These are phyloP conservation scores for Sarcophaga caerulescens DNA, from an alignment of 2,888 invertebrate species.

Conservation along the genomic window DNA sequence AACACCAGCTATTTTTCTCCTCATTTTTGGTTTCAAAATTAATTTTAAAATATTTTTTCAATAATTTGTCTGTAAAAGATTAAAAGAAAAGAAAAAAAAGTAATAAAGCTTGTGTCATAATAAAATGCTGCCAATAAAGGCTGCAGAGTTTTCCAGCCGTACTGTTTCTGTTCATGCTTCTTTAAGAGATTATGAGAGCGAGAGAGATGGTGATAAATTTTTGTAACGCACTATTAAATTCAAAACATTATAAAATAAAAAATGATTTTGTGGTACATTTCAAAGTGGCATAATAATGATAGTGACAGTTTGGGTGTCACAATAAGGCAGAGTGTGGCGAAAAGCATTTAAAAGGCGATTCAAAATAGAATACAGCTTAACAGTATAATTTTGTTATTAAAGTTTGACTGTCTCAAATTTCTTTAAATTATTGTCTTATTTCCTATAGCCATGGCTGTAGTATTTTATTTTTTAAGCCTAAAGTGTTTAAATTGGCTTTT, in stretches of 20 bases:
- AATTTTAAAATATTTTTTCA: conserved; percentile 70
- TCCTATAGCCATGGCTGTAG: no score
- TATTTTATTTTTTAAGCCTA: conserved; percentile 33
- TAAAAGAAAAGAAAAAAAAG: background rate
- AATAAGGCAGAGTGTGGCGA: background rate
- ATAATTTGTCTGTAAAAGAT: conserved; percentile 72
- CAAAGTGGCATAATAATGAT: background rate
- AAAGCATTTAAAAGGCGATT: background rate
- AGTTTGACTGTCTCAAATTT: no score
- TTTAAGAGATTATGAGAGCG: no score
- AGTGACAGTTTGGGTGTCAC: background rate
- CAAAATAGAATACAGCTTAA: background rate
- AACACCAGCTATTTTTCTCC: conserved; percentile 13
- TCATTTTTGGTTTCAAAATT: conserved; percentile 34
- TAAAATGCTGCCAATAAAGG: background rate
- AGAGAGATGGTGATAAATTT: background rate
- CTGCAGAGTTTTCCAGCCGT: background rate
- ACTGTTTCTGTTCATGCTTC: conserved; percentile 10
- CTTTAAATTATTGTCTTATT: no score
- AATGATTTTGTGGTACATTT: conserved; percentile 46
- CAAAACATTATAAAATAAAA: conserved; percentile 70
- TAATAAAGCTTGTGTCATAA: conserved; percentile 37
- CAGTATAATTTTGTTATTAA: no score
- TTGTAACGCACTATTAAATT: conserved; percentile 71
- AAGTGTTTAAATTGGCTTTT: background rate